phyloP scores from a whole-genome alignment of 2,797 vertebrate species.

The Argya squamiceps region DNA sequence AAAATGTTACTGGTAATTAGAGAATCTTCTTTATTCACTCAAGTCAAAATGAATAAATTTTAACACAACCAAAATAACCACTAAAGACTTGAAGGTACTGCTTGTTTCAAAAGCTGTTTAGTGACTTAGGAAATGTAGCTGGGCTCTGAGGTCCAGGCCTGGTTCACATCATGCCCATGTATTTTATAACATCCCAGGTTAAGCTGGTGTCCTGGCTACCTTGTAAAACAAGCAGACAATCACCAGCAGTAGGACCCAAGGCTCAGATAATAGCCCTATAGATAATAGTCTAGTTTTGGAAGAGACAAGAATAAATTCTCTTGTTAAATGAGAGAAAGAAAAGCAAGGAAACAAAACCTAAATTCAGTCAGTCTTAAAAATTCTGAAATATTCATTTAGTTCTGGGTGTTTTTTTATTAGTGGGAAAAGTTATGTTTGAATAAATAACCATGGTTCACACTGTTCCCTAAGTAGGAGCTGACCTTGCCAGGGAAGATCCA shows the following conservation, averaged over 20 bases:
- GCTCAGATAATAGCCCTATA: not conserved
- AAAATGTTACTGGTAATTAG: not conserved
- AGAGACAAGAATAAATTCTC: not conserved
- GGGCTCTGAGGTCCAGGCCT: not conserved
- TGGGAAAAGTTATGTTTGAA: not conserved
- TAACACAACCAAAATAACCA: not conserved
- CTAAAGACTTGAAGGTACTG: not conserved
- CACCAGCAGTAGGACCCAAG: not conserved
- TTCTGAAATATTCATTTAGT: not conserved
- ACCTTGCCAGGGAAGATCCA: not conserved
- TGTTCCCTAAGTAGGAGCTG: not conserved
- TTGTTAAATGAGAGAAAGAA: not conserved
- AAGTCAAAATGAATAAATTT: not conserved
- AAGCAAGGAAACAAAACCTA: not conserved
- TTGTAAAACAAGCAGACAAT: not conserved
- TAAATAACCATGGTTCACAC: not conserved
- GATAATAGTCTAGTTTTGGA: not conserved
- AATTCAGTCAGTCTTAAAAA: not conserved
- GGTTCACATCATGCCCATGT: not conserved
- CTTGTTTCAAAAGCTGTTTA: not conserved
- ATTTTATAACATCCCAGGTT: not conserved
- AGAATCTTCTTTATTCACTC: not conserved
- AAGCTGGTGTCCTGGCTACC: not conserved
- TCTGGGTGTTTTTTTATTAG: not conserved
- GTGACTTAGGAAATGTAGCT: not conserved